Evolutionary conservation across 1,140 invertebrate genomes (phyloP), one percentile per base, ranked within the genome.

Genomic region (Pygmarrhopalites habei): DNA sequence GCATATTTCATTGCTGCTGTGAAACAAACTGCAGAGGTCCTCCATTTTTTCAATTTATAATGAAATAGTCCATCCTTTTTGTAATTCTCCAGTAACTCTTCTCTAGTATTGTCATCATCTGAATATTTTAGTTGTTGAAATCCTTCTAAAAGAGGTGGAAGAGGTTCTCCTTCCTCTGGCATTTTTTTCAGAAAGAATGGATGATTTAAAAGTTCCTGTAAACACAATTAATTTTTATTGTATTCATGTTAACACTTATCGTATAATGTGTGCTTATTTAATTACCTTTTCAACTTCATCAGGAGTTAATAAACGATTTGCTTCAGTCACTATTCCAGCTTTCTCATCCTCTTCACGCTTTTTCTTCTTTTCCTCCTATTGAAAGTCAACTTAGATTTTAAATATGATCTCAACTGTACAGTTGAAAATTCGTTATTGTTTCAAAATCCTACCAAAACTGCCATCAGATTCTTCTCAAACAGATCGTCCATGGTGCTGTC

Each of bases 1-100:
- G 47, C 53, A 35, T 62, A 53, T 35, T 43, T 43, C 28, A 96
- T 82, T 1, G 88, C 93, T 78, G 95, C 92, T 1, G 89, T 91
- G 72, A 94, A 97, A 70, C 83, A 83, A 51, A 87, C 77, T 71
- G 95, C 85, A 1, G 95, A 92, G 70, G 92, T 79, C 67, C 89
- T 80, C 76, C 95, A 98, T 72, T 97, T 96, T 74, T 95, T 96
- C 72, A 89, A 83, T 73, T 95, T 94, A 73, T 94, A 98, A 78
- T 95, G 91, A 69, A 92, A 89, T 76, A 97, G 96, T 1, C 95
- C 96, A 80, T 98, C 95, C 55, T 95, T 89, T 77, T 98, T 98
- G 74, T 96, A 96, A 72, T 85, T 88, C 7, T 79, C 77, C 0
- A 95, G 94, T 41, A 94, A 79, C 73, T 95, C 93, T 74, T 86